phyloP scores from a whole-genome alignment of 2,797 vertebrate species.

The Nasua narica region DNA sequence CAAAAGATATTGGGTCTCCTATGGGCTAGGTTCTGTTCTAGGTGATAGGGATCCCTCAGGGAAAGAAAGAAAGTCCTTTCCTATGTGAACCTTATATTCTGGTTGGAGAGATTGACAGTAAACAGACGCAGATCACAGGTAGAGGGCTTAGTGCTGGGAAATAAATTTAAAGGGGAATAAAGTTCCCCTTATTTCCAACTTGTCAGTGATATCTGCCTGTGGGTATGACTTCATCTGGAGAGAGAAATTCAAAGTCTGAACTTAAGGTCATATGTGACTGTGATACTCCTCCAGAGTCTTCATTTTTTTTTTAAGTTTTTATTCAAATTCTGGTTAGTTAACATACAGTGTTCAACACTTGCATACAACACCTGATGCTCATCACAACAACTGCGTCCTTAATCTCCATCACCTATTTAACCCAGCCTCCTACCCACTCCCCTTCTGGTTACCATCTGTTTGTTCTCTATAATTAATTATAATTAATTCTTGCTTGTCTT shows the following conservation, averaged over 20 bases:
- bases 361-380: not conserved
- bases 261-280: not conserved
- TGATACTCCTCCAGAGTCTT: not conserved
- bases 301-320: not conserved
- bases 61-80: not conserved
- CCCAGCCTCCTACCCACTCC: not conserved
- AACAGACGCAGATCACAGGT: not conserved
- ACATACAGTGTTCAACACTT: not conserved
- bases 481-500: not conserved
- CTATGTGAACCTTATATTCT: not conserved
- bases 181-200: not conserved
- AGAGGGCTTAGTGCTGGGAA: not conserved
- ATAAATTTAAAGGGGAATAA: not conserved
- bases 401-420: not conserved
- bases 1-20: not conserved
- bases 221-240: not conserved
- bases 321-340: not conserved
- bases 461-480: not conserved
- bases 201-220: not conserved
- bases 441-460: not conserved
- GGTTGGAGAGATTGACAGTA: not conserved
- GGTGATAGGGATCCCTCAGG: not conserved
- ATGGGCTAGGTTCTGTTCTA: not conserved
- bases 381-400: not conserved
- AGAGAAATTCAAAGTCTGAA: not conserved